Evolutionary conservation across 2,113 vertebrate species (phyloP).

Genomic region (Numida meleagris): DNA sequence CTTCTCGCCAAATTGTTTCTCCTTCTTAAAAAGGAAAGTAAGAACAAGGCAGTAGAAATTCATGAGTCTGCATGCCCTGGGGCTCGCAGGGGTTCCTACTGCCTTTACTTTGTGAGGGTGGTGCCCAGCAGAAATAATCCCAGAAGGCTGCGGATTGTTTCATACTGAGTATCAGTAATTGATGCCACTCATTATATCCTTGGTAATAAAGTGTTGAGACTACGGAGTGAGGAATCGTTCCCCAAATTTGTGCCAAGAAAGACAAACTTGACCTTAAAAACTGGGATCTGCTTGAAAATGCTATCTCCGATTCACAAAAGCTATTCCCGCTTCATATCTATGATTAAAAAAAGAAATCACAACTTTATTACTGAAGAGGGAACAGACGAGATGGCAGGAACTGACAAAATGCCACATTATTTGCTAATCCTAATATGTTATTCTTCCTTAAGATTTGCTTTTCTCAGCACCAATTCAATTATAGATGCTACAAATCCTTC

Average conservation of each 20-base stretch:
- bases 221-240: background rate
- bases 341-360: constrained; percentile 66
- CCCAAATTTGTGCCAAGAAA: background rate
- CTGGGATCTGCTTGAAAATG: background rate
- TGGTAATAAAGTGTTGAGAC: background rate
- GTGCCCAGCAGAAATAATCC: too few relatives aligned
- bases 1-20: accelerated
- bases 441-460: constrained; percentile 91
- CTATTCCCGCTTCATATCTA: constrained; percentile 1
- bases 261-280: constrained; percentile 52
- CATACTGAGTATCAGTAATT: background rate
- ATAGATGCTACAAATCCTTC: constrained; percentile 92
- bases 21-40: background rate
- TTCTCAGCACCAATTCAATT: constrained; percentile 94
- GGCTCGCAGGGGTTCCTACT: background rate
- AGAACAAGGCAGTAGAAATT: background rate
- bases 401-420: constrained; percentile 87
- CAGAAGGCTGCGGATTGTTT: background rate
- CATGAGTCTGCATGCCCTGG: too few relatives aligned
- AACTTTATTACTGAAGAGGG: constrained; percentile 72
- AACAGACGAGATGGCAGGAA: constrained; percentile 66
- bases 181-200: background rate
- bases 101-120: background rate
- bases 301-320: background rate
- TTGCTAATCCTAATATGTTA: constrained; percentile 91